Percentiles rank a stretch among this genome's conserved stretches.
Conservation (phyloP, 2,113 vertebrate genomes). For the Laticauda colubrina region DNA sequence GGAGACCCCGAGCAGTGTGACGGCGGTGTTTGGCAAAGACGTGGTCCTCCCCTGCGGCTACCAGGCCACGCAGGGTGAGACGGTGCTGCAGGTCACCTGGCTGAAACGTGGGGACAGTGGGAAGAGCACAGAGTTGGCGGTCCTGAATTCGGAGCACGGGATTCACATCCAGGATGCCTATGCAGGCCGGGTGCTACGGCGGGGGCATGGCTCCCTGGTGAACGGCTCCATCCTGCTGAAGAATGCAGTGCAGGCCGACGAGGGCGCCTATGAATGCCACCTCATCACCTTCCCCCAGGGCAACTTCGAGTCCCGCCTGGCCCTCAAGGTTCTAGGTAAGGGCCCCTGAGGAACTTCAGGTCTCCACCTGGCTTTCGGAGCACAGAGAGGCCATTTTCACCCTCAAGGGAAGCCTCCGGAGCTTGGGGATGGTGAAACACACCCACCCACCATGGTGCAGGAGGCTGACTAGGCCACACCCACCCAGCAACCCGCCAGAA, state of each 20-base stretch:
- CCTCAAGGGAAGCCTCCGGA: too few species aligned
- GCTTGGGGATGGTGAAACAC: too few species aligned
- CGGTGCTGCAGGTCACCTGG: slow-evolving; percentile 74
- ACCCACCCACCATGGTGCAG: too few species aligned
- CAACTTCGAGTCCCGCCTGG: slow-evolving; percentile 67
- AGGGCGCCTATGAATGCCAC: slow-evolving; percentile 72
- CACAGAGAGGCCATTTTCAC: too few species aligned
- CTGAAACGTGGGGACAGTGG: slow-evolving; percentile 50
- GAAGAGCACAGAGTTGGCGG: slow-evolving; percentile 48
- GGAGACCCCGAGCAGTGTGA: slow-evolving; percentile 61
- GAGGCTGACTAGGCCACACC: too few species aligned
- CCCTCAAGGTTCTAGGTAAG: slow-evolving; percentile 71
- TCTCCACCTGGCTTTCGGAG: too few species aligned
- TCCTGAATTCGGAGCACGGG: slow-evolving; percentile 65
- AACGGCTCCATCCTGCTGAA: slow-evolving; percentile 66
- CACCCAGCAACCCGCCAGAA: too few species aligned
- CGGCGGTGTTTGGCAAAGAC: slow-evolving; percentile 72
- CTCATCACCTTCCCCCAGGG: slow-evolving; percentile 73
- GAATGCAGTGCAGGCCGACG: slow-evolving; percentile 72
- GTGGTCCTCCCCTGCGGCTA: slow-evolving; percentile 73
- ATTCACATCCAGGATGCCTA: slow-evolving; percentile 64
- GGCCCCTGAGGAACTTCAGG: not conserved
- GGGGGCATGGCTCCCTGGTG: slow-evolving; percentile 27
- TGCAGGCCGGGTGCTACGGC: slow-evolving; percentile 59
- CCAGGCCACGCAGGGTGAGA: slow-evolving; percentile 62